Percentiles rank a stretch among this genome's conserved stretches.
Evolutionary conservation across 2,888 invertebrate genomes (phyloP).

Genomic region (Aricia artaxerxes): DNA sequence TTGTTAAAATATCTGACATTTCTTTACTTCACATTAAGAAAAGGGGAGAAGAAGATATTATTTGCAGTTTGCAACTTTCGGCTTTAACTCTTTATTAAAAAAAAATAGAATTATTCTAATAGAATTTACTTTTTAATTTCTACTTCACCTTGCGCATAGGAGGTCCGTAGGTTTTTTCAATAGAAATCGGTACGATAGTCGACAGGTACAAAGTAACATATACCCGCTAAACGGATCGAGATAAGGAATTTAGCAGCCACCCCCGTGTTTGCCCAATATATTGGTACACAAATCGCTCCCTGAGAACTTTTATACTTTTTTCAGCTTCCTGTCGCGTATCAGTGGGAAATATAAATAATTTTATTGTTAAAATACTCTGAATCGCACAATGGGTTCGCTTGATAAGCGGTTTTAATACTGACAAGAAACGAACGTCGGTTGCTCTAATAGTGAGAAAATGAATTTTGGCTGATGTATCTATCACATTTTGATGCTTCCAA

Average conservation of each 20-base stretch:
- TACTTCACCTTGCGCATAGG: constrained; percentile 33
- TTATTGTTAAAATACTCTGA: constrained; percentile 49
- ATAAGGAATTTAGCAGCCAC: constrained; percentile 76
- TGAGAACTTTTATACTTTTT: constrained; percentile 54
- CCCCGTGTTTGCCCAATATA: constrained; percentile 65
- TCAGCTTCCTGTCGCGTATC: constrained; percentile 52
- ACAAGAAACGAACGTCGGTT: background rate
- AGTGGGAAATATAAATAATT: constrained; percentile 72
- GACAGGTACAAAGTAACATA: constrained; percentile 45
- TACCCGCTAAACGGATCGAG: constrained; percentile 57
- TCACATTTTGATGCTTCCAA: background rate
- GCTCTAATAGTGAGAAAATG: background rate
- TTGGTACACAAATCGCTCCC: constrained; percentile 57
- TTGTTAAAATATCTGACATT: background rate
- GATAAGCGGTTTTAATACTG: constrained; percentile 2
- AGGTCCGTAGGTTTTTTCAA: constrained; percentile 41
- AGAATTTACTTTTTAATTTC: background rate
- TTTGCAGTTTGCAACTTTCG: too few relatives aligned
- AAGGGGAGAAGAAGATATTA: background rate
- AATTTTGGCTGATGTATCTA: background rate
- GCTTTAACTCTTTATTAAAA: too few relatives aligned
- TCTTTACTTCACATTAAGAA: background rate
- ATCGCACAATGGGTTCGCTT: constrained; percentile 4
- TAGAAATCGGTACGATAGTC: constrained; percentile 41
- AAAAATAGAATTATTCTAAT: background rate